Evolutionary conservation across 1,140 invertebrate species (phyloP).

Genomic region (Mylabris phalerata): DNA sequence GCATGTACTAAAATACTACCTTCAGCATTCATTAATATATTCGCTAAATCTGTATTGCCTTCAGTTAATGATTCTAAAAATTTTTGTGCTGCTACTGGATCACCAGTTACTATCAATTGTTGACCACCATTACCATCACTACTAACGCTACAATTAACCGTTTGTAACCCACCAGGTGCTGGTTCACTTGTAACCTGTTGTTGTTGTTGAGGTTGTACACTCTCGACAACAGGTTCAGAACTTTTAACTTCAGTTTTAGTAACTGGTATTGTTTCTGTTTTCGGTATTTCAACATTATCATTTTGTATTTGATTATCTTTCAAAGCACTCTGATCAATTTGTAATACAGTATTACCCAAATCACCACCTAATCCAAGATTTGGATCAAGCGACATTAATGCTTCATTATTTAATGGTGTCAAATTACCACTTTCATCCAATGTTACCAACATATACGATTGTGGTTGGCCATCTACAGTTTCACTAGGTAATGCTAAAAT

Average conservation of each 20-base stretch:
- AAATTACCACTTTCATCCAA: slow-evolving; percentile 63
- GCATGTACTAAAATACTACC: slow-evolving; percentile 41
- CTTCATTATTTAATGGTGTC: slow-evolving; percentile 62
- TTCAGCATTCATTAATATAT: slow-evolving; percentile 37
- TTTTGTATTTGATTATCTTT: background rate
- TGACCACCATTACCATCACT: slow-evolving; percentile 23
- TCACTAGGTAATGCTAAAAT: slow-evolving; percentile 61
- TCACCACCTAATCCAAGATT: slow-evolving; percentile 36
- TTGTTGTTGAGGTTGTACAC: background rate
- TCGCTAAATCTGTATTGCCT: slow-evolving; percentile 38
- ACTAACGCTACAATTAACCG: background rate
- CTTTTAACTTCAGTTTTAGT: background rate
- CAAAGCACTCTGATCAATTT: slow-evolving; percentile 34
- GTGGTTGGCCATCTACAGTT: slow-evolving; percentile 54
- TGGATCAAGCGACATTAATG: slow-evolving; percentile 44
- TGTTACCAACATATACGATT: slow-evolving; percentile 55
- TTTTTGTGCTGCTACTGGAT: slow-evolving; percentile 38
- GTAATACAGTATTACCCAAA: slow-evolving; percentile 37
- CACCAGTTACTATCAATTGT: slow-evolving; percentile 39
- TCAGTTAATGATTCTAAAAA: slow-evolving; percentile 39
- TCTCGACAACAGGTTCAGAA: background rate
- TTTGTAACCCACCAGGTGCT: background rate
- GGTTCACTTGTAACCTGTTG: slow-evolving; percentile 2
- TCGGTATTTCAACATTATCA: background rate
- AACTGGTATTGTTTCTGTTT: background rate